These are phyloP conservation scores for Alligator sinensis DNA, from an alignment of 2,113 vertebrate species.

Conservation along the genomic window DNA sequence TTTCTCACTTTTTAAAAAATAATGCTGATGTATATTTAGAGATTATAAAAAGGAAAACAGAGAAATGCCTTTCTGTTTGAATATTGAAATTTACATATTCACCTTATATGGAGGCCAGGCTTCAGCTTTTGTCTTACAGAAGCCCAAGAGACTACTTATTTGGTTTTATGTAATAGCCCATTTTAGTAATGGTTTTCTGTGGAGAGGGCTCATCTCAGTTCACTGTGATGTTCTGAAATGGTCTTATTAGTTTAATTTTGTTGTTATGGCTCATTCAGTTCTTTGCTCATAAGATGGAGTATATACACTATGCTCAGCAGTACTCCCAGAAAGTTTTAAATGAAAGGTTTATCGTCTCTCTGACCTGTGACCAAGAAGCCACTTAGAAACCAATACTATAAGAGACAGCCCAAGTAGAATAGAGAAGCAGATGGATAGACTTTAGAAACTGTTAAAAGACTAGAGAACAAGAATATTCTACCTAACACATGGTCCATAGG, in stretches of 20 bases:
- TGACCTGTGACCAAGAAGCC: not conserved
- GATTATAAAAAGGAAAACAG: not conserved
- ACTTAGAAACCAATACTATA: not conserved
- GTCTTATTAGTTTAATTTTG: not conserved
- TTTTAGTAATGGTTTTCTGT: constrained; percentile 22
- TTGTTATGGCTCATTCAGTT: too few species aligned
- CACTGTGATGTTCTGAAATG: not conserved
- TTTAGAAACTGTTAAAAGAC: not conserved
- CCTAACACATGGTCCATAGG: not conserved
- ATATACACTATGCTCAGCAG: too few species aligned
- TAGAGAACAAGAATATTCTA: not conserved
- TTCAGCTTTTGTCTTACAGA: not conserved
- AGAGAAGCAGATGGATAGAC: not conserved
- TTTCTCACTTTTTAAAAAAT: not conserved
- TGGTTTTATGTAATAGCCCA: not conserved
- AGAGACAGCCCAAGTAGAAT: not conserved
- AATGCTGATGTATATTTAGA: not conserved
- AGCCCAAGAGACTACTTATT: not conserved
- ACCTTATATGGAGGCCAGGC: not conserved
- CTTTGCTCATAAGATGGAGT: too few species aligned
- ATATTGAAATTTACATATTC: not conserved
- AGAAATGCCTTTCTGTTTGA: not conserved
- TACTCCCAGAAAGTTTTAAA: not conserved
- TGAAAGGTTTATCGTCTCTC: not conserved
- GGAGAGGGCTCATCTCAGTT: not conserved